Evolutionary conservation across 2,113 vertebrate genomes (phyloP).

Genomic region (Spheniscus mendiculus): DNA sequence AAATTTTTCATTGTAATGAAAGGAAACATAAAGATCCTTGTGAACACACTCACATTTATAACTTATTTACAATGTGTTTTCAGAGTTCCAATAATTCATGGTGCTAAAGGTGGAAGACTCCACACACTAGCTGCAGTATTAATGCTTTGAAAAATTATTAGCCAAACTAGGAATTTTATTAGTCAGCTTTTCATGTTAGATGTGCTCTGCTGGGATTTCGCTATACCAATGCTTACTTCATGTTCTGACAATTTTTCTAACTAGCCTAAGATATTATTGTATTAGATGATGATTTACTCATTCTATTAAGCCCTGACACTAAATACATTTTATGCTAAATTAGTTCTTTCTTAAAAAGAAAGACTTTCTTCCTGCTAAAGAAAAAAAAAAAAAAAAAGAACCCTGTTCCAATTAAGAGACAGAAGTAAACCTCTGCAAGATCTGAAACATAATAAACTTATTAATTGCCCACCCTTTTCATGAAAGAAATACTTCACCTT

Average conservation of each 20-base stretch:
- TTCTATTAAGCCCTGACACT: slow-evolving; percentile 49
- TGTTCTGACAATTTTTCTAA: slow-evolving; percentile 40
- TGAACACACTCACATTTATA: slow-evolving; percentile 17
- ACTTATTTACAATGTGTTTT: slow-evolving; percentile 8
- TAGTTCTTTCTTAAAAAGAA: slow-evolving; percentile 1
- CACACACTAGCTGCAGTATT: neutral
- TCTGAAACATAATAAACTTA: neutral
- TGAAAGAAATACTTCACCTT: neutral
- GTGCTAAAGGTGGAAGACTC: slow-evolving; percentile 2
- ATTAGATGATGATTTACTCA: slow-evolving; percentile 40
- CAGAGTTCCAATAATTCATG: slow-evolving; percentile 39
- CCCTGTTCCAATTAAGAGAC: neutral
- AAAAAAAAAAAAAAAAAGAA: neutral
- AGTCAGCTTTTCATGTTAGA: slow-evolving; percentile 7
- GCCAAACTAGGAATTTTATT: slow-evolving; percentile 24
- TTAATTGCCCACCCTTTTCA: neutral
- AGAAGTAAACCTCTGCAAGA: neutral
- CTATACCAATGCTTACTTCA: neutral
- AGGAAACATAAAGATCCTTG: slow-evolving; percentile 29
- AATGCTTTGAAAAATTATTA: slow-evolving; percentile 45
- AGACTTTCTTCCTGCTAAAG: neutral
- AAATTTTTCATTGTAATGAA: slow-evolving; percentile 43
- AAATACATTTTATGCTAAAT: slow-evolving; percentile 46
- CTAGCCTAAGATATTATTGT: slow-evolving; percentile 22
- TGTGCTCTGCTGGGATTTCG: neutral